phyloP scores from a whole-genome alignment of 2,888 invertebrate species.

The Drosophila nigritarsus region DNA sequence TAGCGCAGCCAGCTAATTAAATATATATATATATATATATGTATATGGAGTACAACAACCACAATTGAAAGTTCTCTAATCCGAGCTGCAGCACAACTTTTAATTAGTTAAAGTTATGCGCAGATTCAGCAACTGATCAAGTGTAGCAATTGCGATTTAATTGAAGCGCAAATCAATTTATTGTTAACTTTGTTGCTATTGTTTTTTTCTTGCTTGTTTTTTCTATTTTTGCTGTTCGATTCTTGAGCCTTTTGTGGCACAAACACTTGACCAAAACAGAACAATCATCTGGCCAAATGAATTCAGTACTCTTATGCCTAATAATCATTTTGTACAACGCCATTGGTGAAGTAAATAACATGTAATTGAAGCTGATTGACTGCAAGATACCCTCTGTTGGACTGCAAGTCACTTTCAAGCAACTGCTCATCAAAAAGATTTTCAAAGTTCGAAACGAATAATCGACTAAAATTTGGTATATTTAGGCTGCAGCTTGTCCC shows the following conservation, averaged over 20 bases:
- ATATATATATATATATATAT: constrained; percentile 5
- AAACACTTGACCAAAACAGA: constrained; percentile 58
- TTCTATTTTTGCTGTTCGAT: constrained; percentile 11
- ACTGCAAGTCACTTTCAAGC: neutral
- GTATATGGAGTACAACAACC: constrained; percentile 2
- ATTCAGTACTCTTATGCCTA: constrained; percentile 41
- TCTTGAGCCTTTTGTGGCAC: constrained; percentile 47
- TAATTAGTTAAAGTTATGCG: constrained; percentile 48
- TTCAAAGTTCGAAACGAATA: accelerated
- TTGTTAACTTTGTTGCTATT: constrained; percentile 2
- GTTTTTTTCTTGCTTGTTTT: neutral
- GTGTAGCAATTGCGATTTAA: constrained; percentile 49
- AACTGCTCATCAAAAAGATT: neutral
- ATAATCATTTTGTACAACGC: constrained; percentile 46
- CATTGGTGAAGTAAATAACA: constrained; percentile 11
- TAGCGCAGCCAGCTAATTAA: constrained; percentile 47
- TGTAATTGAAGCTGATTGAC: neutral
- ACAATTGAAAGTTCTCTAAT: constrained; percentile 21
- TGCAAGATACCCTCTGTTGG: constrained; percentile 8
- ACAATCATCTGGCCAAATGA: constrained; percentile 52
- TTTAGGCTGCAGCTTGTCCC: neutral
- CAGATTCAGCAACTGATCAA: constrained; percentile 23
- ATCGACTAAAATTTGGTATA: neutral
- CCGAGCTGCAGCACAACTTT: constrained; percentile 35
- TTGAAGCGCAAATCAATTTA: constrained; percentile 49